Evolutionary conservation across 2,797 vertebrate species (phyloP).

Genomic region (Pelochelys cantorii): DNA sequence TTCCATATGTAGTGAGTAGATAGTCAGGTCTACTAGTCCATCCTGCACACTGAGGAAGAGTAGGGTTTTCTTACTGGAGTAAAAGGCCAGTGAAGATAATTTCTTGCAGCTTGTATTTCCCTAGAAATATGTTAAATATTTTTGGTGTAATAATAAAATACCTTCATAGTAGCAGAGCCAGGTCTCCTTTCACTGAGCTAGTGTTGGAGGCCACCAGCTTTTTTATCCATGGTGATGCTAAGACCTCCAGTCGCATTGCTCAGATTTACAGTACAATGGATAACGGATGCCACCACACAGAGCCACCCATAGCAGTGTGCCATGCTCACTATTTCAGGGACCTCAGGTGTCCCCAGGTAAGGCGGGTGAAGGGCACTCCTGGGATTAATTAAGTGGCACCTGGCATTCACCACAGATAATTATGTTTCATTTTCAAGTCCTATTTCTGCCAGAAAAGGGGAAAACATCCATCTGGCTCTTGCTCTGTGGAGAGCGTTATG

Average conservation of each 20-base stretch:
- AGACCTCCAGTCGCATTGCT: background rate
- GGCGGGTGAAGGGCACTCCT: background rate
- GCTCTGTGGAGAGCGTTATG: background rate
- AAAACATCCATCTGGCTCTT: background rate
- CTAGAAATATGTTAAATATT: background rate
- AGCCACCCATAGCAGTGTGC: background rate
- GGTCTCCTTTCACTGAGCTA: background rate
- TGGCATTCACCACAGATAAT: background rate
- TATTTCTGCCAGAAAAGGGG: conserved; percentile 23
- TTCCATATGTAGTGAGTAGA: background rate
- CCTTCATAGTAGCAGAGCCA: background rate
- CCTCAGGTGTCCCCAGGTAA: background rate
- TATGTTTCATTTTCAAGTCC: conserved; percentile 3
- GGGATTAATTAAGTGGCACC: background rate
- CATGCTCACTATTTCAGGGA: background rate
- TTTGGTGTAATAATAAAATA: background rate
- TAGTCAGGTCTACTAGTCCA: background rate
- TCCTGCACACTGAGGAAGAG: background rate
- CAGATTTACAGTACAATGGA: background rate
- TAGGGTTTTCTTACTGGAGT: background rate
- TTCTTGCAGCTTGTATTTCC: background rate
- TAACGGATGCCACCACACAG: fast-evolving
- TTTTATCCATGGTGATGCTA: background rate
- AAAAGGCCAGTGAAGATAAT: background rate
- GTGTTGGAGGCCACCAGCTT: background rate